Base-by-base conservation (phyloP, 35 echinoderm and acorn worm species). In the Acanthaster planci region DNA sequence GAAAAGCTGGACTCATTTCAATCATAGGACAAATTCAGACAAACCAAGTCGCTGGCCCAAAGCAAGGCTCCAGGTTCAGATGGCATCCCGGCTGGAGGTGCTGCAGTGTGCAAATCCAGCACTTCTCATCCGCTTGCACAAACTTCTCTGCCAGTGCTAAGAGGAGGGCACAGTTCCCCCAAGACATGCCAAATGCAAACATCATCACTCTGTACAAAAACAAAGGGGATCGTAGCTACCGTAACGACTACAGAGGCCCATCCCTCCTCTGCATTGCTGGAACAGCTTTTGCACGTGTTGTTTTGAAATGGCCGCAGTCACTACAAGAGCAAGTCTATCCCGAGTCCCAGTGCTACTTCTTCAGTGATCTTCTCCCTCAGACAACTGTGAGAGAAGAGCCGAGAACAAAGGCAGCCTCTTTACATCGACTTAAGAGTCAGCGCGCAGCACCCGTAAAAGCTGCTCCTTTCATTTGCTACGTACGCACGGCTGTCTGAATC, bases 391-490 rank as follows among this genome's bases (percentile, higher is more conserved):
- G 88, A 77, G 44, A 91, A 87, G 67, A 87, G 84, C 72, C 37
- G 52, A 40, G 84, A 91, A 76, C 89, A 85, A 19, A 21, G 68
- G 2, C 0, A 67, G 27, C 83, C 81, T 32, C 38, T 93, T 0
- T 93, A 86, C 47, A 31, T 90, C 34, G 81, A 86, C 8, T 89
- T 93, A n/a, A n/a, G n/a, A n/a, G n/a, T n/a, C n/a, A n/a, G n/a
- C n/a, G n/a, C n/a, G n/a, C n/a, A n/a, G n/a, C n/a, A n/a, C n/a
- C n/a, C n/a, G n/a, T n/a, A n/a, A n/a, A n/a, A n/a, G n/a, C n/a
- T n/a, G n/a, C n/a, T n/a, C n/a, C n/a, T n/a, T n/a, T n/a, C n/a
- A n/a, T n/a, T n/a, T n/a, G n/a, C n/a, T n/a, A n/a, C n/a, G n/a
- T n/a, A n/a, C n/a, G n/a, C n/a, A n/a, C n/a, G n/a, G n/a, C n/a